Conservation (phyloP, 2,888 invertebrate species). For the Neoitamus cyanurus region DNA sequence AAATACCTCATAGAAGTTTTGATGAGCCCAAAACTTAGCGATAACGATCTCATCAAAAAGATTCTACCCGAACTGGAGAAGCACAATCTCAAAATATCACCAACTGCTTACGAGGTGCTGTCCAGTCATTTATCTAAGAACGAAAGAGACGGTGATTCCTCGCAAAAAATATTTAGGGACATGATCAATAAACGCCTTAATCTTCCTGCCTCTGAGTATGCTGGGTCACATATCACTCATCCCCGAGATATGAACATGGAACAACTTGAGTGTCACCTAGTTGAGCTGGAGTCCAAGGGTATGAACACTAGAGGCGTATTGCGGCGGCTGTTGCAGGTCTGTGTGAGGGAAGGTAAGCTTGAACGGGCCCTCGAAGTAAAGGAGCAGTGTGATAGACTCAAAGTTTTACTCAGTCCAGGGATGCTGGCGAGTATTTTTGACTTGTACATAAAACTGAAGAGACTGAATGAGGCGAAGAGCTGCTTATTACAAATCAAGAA, state of each 20-base stretch:
- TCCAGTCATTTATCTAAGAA: constrained; percentile 57
- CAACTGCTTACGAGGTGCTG: constrained; percentile 67
- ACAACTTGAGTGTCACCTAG: constrained; percentile 73
- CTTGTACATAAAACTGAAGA: constrained; percentile 70
- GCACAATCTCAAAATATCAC: constrained; percentile 66
- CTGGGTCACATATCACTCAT: constrained; percentile 66
- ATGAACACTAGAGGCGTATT: constrained; percentile 76
- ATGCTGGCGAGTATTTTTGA: constrained; percentile 76
- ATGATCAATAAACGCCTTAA: constrained; percentile 65
- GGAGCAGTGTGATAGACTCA: constrained; percentile 68
- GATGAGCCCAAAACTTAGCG: constrained; percentile 65
- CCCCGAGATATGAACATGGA: constrained; percentile 73
- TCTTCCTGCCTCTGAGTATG: constrained; percentile 60
- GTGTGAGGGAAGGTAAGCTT: constrained; percentile 70
- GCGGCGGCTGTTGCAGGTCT: constrained; percentile 71
- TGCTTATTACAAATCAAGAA: constrained; percentile 69
- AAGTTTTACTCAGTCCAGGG: constrained; percentile 72
- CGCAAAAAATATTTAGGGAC: constrained; percentile 59
- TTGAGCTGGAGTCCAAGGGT: constrained; percentile 74
- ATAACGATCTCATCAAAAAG: constrained; percentile 63
- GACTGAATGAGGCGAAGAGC: constrained; percentile 69
- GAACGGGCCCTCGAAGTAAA: constrained; percentile 70
- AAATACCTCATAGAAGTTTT: constrained; percentile 69
- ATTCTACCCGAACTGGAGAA: constrained; percentile 66
- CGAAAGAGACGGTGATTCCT: constrained; percentile 36